Evolutionary conservation across 2,113 vertebrate genomes (phyloP).

Genomic region (Dromiciops gliroides): DNA sequence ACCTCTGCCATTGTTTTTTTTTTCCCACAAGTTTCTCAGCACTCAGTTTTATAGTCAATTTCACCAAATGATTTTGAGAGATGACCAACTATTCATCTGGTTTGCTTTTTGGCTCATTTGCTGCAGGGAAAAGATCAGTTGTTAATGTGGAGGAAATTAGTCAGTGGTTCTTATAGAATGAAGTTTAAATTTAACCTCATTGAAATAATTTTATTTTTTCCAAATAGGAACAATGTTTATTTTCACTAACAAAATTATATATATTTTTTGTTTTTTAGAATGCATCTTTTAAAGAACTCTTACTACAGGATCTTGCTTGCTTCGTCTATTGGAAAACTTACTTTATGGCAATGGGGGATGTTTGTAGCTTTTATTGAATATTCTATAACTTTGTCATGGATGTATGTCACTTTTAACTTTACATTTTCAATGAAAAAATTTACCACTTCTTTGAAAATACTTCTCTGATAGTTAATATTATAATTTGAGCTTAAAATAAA

Average conservation of each 20-base stretch:
- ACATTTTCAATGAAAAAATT: neutral
- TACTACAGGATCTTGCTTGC: neutral
- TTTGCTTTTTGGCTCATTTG: accelerated
- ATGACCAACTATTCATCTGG: neutral
- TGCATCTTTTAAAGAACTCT: slow-evolving; percentile 34
- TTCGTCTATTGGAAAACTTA: accelerated
- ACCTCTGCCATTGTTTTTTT: neutral
- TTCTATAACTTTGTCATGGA: neutral
- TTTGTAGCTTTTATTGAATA: neutral
- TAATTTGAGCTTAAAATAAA: neutral
- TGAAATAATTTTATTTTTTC: neutral
- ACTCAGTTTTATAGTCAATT: neutral
- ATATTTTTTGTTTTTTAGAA: neutral
- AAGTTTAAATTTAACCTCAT: neutral
- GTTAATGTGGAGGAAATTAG: accelerated
- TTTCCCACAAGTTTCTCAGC: neutral
- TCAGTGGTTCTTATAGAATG: neutral
- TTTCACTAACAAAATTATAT: neutral
- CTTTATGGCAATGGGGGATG: neutral
- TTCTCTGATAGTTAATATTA: neutral
- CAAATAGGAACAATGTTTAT: neutral
- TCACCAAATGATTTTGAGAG: accelerated
- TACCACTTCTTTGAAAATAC: neutral
- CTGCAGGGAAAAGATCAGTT: accelerated
- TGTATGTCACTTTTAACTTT: neutral